These are phyloP conservation scores for Megaleporinus macrocephalus DNA, from an alignment of 2,113 vertebrate species.

Conservation along the genomic window DNA sequence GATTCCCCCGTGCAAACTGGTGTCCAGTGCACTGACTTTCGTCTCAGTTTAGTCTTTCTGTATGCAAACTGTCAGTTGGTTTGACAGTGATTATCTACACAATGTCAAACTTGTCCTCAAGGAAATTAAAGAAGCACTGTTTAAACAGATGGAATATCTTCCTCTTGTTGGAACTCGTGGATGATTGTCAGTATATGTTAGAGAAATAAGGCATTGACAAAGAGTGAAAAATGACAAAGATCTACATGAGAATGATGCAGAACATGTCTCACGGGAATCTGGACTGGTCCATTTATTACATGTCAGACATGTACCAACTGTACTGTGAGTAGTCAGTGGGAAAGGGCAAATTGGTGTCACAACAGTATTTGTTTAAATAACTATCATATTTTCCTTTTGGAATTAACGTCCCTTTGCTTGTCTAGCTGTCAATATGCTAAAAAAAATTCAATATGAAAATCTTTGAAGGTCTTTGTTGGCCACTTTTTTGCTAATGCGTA, in stretches of 20 bases:
- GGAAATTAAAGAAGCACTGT: background rate
- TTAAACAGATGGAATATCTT: background rate
- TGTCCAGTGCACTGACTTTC: background rate
- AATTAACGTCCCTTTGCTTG: background rate
- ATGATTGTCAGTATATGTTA: background rate
- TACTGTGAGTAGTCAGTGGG: background rate
- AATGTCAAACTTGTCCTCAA: background rate
- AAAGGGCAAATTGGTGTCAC: background rate
- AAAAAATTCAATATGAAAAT: too few species aligned
- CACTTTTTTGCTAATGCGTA: too few species aligned
- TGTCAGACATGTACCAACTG: background rate
- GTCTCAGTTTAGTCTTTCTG: background rate
- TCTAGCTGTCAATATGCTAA: too few species aligned
- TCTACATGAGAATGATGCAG: background rate
- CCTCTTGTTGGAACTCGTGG: background rate
- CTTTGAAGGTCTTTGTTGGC: too few species aligned
- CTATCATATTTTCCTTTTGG: background rate
- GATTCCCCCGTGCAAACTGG: background rate
- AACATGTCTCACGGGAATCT: conserved; percentile 2
- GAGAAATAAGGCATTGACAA: background rate
- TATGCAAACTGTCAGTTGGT: background rate
- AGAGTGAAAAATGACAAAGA: background rate
- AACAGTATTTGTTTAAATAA: background rate
- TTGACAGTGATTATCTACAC: background rate
- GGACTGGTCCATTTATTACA: background rate